Evolutionary conservation across 2,113 vertebrate species (phyloP).

Genomic region (Apteryx owenii): DNA sequence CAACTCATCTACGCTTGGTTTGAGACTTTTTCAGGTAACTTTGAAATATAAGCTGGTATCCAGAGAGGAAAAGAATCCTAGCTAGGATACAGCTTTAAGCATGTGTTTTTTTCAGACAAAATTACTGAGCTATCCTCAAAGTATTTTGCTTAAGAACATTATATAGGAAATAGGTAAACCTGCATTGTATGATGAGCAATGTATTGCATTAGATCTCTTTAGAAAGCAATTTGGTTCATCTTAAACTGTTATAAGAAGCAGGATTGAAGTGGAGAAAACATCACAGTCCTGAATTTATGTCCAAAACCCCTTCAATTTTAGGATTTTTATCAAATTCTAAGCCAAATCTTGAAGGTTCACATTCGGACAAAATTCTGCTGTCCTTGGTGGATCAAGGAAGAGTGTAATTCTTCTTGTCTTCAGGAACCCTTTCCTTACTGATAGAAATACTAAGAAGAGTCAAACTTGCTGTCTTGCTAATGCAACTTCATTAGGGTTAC

Average conservation of each 20-base stretch:
- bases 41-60: neutral
- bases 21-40: neutral
- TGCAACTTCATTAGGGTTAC: neutral
- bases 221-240: neutral
- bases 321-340: neutral
- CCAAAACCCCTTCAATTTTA: neutral
- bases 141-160: neutral
- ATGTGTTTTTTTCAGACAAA: neutral
- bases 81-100: neutral
- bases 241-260: neutral
- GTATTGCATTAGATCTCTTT: neutral
- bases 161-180: neutral
- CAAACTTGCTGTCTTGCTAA: neutral
- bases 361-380: neutral
- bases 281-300: neutral
- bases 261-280: neutral
- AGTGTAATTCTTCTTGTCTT: neutral
- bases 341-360: neutral
- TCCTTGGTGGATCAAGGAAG: neutral
- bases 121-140: neutral
- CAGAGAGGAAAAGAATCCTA: neutral
- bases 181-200: neutral
- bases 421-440: neutral
- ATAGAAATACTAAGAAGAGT: neutral
- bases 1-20: neutral